These are phyloP conservation scores for Sphyrna mokarran DNA, from an alignment of 2,113 vertebrate species.

Conservation along the genomic window DNA sequence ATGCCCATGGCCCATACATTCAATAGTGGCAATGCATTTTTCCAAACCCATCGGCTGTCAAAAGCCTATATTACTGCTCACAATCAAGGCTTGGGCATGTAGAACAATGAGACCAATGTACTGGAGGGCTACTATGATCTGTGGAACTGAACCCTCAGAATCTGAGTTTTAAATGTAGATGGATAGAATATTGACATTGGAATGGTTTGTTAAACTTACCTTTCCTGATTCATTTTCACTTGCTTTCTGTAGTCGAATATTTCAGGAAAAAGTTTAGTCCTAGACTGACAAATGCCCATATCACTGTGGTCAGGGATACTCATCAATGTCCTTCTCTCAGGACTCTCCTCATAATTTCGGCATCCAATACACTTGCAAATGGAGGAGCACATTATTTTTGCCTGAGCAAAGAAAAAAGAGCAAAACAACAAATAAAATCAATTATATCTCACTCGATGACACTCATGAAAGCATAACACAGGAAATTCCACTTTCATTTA, in stretches of 20 bases:
- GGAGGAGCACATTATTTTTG: conserved; percentile 40
- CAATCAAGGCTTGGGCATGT: neutral
- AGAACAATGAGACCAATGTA: neutral
- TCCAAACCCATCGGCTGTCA: neutral
- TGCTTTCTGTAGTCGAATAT: conserved; percentile 21
- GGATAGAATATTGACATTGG: neutral
- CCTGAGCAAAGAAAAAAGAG: conserved; percentile 5
- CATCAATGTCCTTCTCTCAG: conserved; percentile 37
- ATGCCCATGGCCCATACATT: neutral
- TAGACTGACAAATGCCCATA: conserved; percentile 18
- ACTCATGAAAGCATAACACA: neutral
- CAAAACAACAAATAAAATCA: neutral
- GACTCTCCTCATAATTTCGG: conserved; percentile 38
- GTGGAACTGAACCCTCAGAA: neutral
- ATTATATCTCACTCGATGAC: neutral
- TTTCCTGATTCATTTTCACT: conserved; percentile 6
- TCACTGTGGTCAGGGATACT: conserved; percentile 29
- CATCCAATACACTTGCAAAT: conserved; percentile 40
- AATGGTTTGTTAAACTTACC: conserved; percentile 11
- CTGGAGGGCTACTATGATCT: neutral
- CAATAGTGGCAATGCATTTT: neutral
- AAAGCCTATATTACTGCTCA: neutral
- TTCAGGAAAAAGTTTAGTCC: conserved; percentile 23
- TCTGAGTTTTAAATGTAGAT: too few species aligned
- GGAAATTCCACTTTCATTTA: neutral